These are phyloP conservation scores for Rhimphoctona megacephalus DNA, from an alignment of 2,888 invertebrate genomes.

Conservation along the genomic window DNA sequence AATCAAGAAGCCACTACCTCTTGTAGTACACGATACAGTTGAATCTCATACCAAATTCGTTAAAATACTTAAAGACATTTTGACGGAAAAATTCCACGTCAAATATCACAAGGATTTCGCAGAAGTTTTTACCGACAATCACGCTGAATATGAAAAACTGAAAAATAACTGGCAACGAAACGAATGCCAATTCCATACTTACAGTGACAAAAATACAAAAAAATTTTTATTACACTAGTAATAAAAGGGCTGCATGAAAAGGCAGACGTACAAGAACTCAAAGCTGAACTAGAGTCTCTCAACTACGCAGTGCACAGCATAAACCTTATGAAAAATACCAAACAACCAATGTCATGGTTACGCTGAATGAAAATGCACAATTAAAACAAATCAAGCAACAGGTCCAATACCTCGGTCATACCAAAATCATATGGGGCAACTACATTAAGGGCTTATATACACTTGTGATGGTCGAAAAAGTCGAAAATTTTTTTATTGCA, in stretches of 20 bases:
- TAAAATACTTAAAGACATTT: slow-evolving; percentile 19
- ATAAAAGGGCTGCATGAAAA: slow-evolving; percentile 65
- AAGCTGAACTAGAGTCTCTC: slow-evolving; percentile 49
- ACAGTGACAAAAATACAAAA: slow-evolving; percentile 56
- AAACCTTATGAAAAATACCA: slow-evolving; percentile 70
- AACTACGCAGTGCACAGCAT: slow-evolving; percentile 45
- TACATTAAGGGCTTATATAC: no score
- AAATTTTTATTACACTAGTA: slow-evolving; percentile 65
- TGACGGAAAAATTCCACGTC: slow-evolving; percentile 42
- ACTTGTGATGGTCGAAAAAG: no score
- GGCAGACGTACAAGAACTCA: slow-evolving; percentile 53
- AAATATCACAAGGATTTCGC: slow-evolving; percentile 55
- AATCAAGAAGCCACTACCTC: slow-evolving; percentile 43
- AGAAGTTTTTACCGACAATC: slow-evolving; percentile 47
- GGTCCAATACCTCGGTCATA: slow-evolving; percentile 66
- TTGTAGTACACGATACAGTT: slow-evolving; percentile 50
- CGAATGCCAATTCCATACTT: slow-evolving; percentile 58
- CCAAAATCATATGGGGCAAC: slow-evolving; percentile 73
- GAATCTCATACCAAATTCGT: slow-evolving; percentile 37
- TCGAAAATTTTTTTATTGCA: no score
- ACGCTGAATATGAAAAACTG: slow-evolving; percentile 17
- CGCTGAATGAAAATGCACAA: slow-evolving; percentile 54
- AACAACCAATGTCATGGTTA: slow-evolving; percentile 66
- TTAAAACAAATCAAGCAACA: slow-evolving; percentile 64
- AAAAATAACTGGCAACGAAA: slow-evolving; percentile 45